Conservation (phyloP, 1,140 invertebrate species). For the Lasaia peninsularis region DNA sequence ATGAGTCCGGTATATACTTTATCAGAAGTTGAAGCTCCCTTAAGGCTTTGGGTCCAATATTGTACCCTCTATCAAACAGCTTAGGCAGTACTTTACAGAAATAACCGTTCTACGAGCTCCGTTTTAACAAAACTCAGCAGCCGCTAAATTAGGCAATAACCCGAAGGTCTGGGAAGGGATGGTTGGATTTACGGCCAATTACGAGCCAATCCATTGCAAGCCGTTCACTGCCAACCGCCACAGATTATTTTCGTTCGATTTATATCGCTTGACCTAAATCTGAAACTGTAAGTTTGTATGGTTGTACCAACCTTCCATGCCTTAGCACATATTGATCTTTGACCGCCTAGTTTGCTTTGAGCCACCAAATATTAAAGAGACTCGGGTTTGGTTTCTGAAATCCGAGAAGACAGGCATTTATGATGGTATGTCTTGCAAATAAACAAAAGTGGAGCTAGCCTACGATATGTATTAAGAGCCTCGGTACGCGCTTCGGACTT, state of each 20-base stretch:
- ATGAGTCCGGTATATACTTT: too few species aligned
- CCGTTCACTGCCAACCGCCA: neutral
- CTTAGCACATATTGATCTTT: too few species aligned
- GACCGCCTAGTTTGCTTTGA: too few species aligned
- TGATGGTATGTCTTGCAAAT: too few species aligned
- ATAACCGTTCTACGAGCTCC: neutral
- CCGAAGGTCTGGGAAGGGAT: constrained; percentile 18
- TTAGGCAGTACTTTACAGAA: constrained; percentile 5
- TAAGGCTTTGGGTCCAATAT: neutral
- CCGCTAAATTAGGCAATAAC: constrained; percentile 11
- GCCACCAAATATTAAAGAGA: too few species aligned
- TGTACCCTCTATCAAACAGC: constrained; percentile 2
- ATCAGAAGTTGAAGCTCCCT: neutral
- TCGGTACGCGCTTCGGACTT: too few species aligned
- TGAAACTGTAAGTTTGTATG: constrained; percentile 2
- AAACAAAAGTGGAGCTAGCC: too few species aligned
- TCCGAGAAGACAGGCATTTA: too few species aligned
- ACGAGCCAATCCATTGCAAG: constrained; percentile 12
- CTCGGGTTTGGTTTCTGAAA: too few species aligned
- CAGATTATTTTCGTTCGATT: constrained; percentile 12
- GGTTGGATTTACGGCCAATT: constrained; percentile 16
- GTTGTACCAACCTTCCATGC: too few species aligned
- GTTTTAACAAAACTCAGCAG: constrained; percentile 12
- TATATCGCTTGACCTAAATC: constrained; percentile 17
- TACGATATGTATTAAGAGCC: too few species aligned